Evolutionary conservation across 23 tunicate genomes (phyloP).

Genomic region (Halocynthia roretzi): DNA sequence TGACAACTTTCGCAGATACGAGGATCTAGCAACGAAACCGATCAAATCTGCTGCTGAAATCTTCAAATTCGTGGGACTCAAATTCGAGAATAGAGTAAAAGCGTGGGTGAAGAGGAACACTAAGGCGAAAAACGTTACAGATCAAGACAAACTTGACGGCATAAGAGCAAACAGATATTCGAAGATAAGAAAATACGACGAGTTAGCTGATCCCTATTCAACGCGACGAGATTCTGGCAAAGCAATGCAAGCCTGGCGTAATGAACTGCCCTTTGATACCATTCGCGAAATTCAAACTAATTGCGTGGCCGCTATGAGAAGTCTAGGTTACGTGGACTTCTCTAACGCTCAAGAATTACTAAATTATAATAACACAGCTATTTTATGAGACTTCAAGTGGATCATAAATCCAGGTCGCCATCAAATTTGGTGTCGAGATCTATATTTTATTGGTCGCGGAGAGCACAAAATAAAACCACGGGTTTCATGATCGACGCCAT

Average conservation of each 20-base stretch:
- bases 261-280: constrained; percentile 32
- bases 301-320: constrained; percentile 41
- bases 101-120: constrained; percentile 77
- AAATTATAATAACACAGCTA: constrained; percentile 17
- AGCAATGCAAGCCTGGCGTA: constrained; percentile 85
- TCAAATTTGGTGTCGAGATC: too few relatives aligned
- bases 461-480: too few relatives aligned
- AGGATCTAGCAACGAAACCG: constrained; percentile 72
- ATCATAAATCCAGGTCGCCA: too few relatives aligned
- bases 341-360: constrained; percentile 26
- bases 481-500: too few relatives aligned
- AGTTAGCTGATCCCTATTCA: constrained; percentile 38
- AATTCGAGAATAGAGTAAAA: constrained; percentile 16
- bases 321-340: constrained; percentile 46
- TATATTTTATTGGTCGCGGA: too few relatives aligned
- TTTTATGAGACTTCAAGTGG: not conserved
- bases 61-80: constrained; percentile 58
- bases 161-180: too few relatives aligned
- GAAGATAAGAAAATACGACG: not conserved
- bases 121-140: not conserved
- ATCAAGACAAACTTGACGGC: not conserved
- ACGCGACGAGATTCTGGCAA: constrained; percentile 67
- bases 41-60: constrained; percentile 35
- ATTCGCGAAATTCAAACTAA: constrained; percentile 33
- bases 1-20: constrained; percentile 40